Percentiles rank a stretch among this genome's conserved stretches.
Conservation (phyloP, 2,113 vertebrate species). For the Callorhinus ursinus region DNA sequence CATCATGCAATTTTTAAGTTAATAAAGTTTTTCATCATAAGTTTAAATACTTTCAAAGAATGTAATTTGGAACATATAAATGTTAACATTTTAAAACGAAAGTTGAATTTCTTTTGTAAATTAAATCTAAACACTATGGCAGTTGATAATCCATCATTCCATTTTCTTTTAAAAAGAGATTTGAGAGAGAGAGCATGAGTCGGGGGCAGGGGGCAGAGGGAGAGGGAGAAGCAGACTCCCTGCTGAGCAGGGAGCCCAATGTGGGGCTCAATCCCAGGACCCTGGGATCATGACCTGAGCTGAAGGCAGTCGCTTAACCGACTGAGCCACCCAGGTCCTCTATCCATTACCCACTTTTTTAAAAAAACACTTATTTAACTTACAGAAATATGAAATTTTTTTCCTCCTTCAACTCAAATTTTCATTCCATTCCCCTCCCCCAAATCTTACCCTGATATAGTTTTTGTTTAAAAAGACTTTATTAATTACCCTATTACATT, state of each 20-base stretch:
- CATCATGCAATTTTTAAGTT: neutral
- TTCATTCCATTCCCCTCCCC: neutral
- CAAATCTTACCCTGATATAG: neutral
- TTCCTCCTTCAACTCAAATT: neutral
- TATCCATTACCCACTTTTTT: neutral
- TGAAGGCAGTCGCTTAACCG: neutral
- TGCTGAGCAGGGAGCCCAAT: neutral
- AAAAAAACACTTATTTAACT: conserved; percentile 1
- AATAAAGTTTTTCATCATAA: neutral
- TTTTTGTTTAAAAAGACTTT: neutral
- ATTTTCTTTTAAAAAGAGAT: neutral
- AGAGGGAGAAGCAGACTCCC: neutral
- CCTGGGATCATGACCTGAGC: neutral
- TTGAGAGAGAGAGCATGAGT: neutral
- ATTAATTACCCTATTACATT: neutral
- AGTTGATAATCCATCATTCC: neutral
- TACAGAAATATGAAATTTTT: conserved; percentile 9
- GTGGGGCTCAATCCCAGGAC: neutral
- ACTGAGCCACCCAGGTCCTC: neutral
- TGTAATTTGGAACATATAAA: conserved; percentile 11
- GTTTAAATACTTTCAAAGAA: conserved; percentile 18
- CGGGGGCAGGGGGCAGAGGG: neutral
- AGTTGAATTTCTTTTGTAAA: conserved; percentile 4
- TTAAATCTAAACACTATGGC: neutral
- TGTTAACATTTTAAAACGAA: conserved; percentile 46